Base-by-base conservation (phyloP, 2,797 vertebrate genomes). In the Pangasius macronema region DNA sequence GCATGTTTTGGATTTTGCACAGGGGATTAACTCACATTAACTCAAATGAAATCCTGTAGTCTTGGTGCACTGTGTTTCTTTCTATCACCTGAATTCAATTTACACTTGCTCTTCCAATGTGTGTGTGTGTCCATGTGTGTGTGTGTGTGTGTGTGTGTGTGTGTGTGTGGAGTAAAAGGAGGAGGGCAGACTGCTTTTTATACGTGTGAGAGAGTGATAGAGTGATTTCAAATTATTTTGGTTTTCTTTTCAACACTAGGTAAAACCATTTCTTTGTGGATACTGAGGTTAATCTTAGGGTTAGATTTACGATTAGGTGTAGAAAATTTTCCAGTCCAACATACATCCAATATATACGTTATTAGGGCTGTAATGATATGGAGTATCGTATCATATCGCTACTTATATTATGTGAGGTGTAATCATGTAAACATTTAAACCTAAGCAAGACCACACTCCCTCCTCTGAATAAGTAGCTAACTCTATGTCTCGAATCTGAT, bases 51-150 rank as follows among this genome's bases (percentile, higher is more conserved):
- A 70, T 87, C 87, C 79, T 88, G 87, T 85, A 67, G 88, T 91
- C 80, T 88, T 85, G 11, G 85, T 89, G 87, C 87, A 89, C 92
- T 82, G 84, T 88, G 89, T 89, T 91, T 89, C 92, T 89, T 89
- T 85, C 57, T 89, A 92, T 92, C 91, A 91, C 90, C 86, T 89
- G 92, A 94, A 93, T 94, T 93, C 83, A 91, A 94, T 95, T 94
- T 93, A 88, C 92, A 57, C 92, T 93, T 93, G 91, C 86, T 86
- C 87, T 90, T 85, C 13, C 36, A 61, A 16, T 81, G 51, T 53
- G 84, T 80, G 88, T 30, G 63, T 65, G n/a, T 30, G n/a, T n/a
- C n/a, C n/a, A n/a, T n/a, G 1, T 30, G 61, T 63, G 3, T 13
- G 27, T 22, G 39, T 53, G 86, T 42, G 27, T 63, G 61, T 61